Evolutionary conservation across 2,888 invertebrate genomes (phyloP).

Genomic region (Lomographa bimaculata): DNA sequence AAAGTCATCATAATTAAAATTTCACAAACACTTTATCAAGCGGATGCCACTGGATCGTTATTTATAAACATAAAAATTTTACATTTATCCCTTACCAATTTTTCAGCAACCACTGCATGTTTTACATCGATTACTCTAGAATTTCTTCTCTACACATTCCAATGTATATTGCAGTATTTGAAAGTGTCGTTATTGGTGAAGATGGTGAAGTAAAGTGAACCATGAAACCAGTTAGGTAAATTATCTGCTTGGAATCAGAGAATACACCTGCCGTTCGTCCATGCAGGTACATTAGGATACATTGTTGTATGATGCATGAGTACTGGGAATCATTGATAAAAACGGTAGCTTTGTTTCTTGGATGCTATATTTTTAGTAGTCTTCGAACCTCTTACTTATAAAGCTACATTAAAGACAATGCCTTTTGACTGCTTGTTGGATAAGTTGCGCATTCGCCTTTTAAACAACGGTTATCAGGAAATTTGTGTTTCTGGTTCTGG

Average conservation of each 20-base stretch:
- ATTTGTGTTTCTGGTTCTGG: too few species aligned
- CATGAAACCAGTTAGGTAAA: conserved; percentile 77
- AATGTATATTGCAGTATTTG: conserved; percentile 2
- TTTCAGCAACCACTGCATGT: conserved; percentile 11
- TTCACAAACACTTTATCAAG: conserved; percentile 61
- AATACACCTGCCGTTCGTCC: conserved; percentile 65
- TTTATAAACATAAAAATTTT: too few species aligned
- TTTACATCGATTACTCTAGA: background rate
- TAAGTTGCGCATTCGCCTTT: too few species aligned
- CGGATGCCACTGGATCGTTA: conserved; percentile 59
- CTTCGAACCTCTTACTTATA: too few species aligned
- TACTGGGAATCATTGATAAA: conserved; percentile 5
- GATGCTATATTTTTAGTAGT: too few species aligned
- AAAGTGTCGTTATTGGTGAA: background rate
- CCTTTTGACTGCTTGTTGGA: too few species aligned
- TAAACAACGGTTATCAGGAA: too few species aligned
- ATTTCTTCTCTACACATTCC: background rate
- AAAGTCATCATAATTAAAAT: conserved; percentile 74
- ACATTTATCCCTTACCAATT: too few species aligned
- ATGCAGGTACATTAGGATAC: conserved; percentile 37
- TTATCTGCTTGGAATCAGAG: conserved; percentile 74
- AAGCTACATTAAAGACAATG: too few species aligned
- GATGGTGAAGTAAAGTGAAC: conserved; percentile 46
- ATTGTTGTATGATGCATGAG: conserved; percentile 13
- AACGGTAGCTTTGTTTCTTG: conserved; percentile 7